Evolutionary conservation across 2,888 invertebrate genomes (phyloP), one percentile per base, ranked within the genome.

Genomic region (Penaeus monodon): DNA sequence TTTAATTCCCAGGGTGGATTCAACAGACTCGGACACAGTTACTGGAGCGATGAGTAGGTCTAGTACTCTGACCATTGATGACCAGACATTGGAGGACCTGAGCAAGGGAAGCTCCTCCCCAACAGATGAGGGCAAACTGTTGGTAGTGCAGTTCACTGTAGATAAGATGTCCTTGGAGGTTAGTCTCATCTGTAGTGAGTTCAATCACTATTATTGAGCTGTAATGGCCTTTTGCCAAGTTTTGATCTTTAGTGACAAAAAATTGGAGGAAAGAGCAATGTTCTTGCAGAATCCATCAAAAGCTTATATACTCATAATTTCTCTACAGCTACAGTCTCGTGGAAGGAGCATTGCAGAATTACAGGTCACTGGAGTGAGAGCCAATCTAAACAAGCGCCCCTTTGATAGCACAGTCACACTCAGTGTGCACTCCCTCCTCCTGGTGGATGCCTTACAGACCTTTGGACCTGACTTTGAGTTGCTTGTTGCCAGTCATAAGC

Each of bases 391-490:
- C 49, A 95, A 96, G 92, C 94, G 96, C 68, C 95, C 95, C 0
- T 94, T 94, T 29, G 96, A 97, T 92, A 94, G 95, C 8, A 95
- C 95, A 91, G 93, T 97, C 70, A 95, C 96, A 2, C 94, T 98
- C 89, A 97, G 97, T 22, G 97, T 99, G 79, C 98, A 98, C 93
- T 97, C 98, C 91, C 94, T 99, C 91, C 94, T 99, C 86, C 93
- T 99, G 84, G 98, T 97, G 6, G 99, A 99, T 93, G 98, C 98
- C 80, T 94, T 98, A 92, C 98, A 99, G 93, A 97, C 97, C 27
- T 97, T 97, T 92, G 98, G 99, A 0, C 96, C 96, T 0, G 98
- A 99, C 94, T 99, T 98, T 93, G 98, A 98, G 92, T 93, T 99
- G 81, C 94, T 99, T 17, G 95, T 98, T 27, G 98, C 98, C 57